These are phyloP conservation scores for Tauraco hartlaubi DNA, from an alignment of 2,797 vertebrate genomes.

Conservation along the genomic window DNA sequence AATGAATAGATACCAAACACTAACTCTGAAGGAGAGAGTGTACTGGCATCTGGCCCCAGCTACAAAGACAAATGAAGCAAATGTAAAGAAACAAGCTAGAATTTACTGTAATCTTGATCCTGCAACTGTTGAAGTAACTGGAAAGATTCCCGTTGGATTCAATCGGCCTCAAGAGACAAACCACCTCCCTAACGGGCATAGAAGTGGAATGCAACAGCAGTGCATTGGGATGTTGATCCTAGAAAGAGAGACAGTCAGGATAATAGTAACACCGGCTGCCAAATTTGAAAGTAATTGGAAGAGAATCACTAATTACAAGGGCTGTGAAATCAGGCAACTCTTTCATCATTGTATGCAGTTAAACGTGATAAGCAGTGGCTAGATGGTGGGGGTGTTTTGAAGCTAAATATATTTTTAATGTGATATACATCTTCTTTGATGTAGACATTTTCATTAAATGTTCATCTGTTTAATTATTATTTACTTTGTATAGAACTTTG, in stretches of 20 bases:
- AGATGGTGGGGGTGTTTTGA: background rate
- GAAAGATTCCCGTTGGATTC: background rate
- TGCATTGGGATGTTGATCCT: background rate
- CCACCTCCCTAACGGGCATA: background rate
- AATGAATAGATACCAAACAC: background rate
- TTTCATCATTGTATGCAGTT: slow-evolving; percentile 24
- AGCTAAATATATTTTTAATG: slow-evolving; percentile 48
- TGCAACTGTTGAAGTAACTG: background rate
- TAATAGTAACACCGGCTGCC: background rate
- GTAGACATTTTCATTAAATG: slow-evolving; percentile 25
- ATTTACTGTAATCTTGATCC: background rate
- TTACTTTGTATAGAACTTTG: slow-evolving; percentile 27
- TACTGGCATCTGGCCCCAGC: background rate
- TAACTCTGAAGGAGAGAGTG: background rate
- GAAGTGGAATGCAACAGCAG: background rate
- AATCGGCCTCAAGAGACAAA: background rate
- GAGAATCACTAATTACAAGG: slow-evolving; percentile 33
- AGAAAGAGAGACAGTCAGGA: background rate
- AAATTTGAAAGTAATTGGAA: slow-evolving; percentile 25
- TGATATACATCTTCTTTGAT: slow-evolving; percentile 41
- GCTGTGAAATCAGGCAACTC: slow-evolving; percentile 12
- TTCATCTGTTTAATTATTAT: slow-evolving; percentile 47
- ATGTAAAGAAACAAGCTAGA: background rate
- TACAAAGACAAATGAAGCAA: background rate
- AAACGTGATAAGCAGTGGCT: slow-evolving; percentile 7